phyloP scores from a whole-genome alignment of 2,797 vertebrate genomes.

The Aplochiton taeniatus region DNA sequence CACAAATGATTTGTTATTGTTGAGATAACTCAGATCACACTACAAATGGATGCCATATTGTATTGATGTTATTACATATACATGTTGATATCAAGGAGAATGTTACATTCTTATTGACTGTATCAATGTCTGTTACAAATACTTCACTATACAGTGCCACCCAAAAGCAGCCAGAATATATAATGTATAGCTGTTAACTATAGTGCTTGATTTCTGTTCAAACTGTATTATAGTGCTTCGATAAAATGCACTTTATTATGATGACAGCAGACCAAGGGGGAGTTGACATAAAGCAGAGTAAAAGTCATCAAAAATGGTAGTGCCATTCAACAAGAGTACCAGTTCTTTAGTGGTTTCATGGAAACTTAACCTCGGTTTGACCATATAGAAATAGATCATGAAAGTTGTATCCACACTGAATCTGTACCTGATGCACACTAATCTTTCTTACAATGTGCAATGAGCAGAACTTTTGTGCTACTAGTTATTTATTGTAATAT shows the following conservation, averaged over 20 bases:
- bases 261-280: too few species aligned
- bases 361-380: background rate
- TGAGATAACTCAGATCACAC: too few species aligned
- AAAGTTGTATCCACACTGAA: background rate
- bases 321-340: too few species aligned
- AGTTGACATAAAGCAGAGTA: too few species aligned
- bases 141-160: slow-evolving; percentile 25
- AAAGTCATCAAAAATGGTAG: too few species aligned
- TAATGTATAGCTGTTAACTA: background rate
- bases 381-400: background rate
- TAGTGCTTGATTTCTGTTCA: slow-evolving; percentile 25
- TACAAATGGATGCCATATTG: too few species aligned
- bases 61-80: slow-evolving; percentile 3
- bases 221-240: background rate
- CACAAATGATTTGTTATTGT: too few species aligned
- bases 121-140: slow-evolving; percentile 3
- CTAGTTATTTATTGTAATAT: slow-evolving; percentile 66
- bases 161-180: background rate
- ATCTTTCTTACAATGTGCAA: slow-evolving; percentile 24
- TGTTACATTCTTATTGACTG: background rate
- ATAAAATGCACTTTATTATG: too few species aligned
- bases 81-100: slow-evolving; percentile 31
- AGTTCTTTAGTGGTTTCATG: background rate
- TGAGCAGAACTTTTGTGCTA: slow-evolving; percentile 37
- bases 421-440: background rate